Evolutionary conservation across 2,888 invertebrate genomes (phyloP).

Genomic region (Cephus spinipes): DNA sequence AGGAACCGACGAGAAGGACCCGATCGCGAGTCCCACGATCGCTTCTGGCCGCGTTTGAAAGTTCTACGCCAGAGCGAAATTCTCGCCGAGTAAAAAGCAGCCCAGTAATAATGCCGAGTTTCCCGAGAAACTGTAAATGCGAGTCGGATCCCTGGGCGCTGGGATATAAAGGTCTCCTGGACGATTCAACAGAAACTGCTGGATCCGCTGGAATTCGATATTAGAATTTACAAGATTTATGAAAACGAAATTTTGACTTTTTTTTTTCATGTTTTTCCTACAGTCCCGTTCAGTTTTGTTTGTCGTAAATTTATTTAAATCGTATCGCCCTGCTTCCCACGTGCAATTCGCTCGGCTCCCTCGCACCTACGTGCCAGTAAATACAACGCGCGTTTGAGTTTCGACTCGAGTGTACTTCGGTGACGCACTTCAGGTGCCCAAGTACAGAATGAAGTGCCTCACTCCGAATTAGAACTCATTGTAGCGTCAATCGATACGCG

Average conservation of each 20-base stretch:
- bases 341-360: not conserved
- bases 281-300: not conserved
- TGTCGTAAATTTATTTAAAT: not conserved
- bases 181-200: not conserved
- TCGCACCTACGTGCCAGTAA: not conserved
- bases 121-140: not conserved
- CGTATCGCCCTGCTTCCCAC: not conserved
- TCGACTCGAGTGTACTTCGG: not conserved
- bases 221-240: not conserved
- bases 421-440: not conserved
- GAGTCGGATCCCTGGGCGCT: not conserved
- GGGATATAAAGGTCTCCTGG: not conserved
- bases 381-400: not conserved
- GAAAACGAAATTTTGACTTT: not conserved
- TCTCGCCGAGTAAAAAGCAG: not conserved
- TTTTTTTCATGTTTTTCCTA: not conserved
- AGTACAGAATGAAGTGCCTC: constrained; percentile 1
- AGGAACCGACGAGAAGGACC: not conserved
- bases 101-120: not conserved
- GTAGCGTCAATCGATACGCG: constrained; percentile 31
- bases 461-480: constrained; percentile 33
- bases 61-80: not conserved
- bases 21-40: not conserved
- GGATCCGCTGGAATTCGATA: not conserved
- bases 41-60: not conserved